phyloP scores from a whole-genome alignment of 53 echinoderm and acorn worm genomes.

The Luidia sarsii region DNA sequence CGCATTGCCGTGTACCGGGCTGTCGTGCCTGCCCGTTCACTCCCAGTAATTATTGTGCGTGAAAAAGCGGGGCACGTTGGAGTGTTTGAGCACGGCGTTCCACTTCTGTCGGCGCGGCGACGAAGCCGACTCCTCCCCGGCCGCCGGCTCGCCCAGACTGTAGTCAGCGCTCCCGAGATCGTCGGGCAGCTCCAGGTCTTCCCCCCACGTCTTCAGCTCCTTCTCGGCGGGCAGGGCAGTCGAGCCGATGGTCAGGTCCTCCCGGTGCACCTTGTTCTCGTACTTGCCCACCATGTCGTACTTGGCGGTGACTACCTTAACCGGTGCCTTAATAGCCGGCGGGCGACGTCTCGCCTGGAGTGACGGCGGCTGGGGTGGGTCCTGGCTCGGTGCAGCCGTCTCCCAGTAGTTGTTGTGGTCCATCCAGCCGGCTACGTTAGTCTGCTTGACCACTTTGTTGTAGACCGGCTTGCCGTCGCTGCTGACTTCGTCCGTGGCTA shows the following conservation, averaged over 20 bases:
- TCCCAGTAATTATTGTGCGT: conserved; percentile 85
- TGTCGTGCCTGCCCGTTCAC: not conserved
- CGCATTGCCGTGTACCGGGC: too few relatives aligned
- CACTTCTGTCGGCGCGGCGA: conserved; percentile 66
- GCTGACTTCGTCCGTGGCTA: conserved; percentile 65
- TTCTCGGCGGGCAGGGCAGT: conserved; percentile 66
- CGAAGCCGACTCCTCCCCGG: not conserved
- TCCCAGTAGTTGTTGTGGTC: conserved; percentile 88
- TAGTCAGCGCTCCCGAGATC: conserved; percentile 64
- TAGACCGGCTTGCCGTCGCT: conserved; percentile 73
- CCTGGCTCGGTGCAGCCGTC: conserved; percentile 11
- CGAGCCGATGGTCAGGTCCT: conserved; percentile 73
- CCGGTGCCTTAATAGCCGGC: conserved; percentile 8
- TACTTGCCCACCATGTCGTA: conserved; percentile 87
- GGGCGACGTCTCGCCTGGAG: conserved; percentile 37
- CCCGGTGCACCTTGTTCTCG: conserved; percentile 77
- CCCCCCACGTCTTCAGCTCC: conserved; percentile 86
- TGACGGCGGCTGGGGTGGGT: conserved; percentile 1
- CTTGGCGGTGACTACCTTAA: conserved; percentile 73
- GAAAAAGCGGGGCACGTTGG: conserved; percentile 88
- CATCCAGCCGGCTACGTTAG: conserved; percentile 87
- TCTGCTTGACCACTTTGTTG: conserved; percentile 87
- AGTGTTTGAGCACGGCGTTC: conserved; percentile 81
- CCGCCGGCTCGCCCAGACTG: not conserved
- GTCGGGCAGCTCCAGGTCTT: conserved; percentile 78